phyloP scores from a whole-genome alignment of 2,888 invertebrate genomes.

The Agrochola macilenta region DNA sequence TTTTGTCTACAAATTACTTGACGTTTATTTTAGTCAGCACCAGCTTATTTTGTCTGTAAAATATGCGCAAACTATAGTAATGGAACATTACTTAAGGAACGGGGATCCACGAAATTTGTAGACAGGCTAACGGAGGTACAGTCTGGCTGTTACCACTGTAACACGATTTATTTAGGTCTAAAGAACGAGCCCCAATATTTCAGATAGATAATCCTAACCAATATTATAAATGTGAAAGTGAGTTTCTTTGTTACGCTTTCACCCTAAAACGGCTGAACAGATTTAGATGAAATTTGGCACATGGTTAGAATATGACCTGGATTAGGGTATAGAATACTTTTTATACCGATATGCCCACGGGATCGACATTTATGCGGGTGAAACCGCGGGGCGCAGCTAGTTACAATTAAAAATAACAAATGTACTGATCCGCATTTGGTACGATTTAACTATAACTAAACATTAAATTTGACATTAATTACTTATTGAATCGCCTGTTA shows the following conservation, averaged over 20 bases:
- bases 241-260: no score
- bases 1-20: constrained; percentile 61
- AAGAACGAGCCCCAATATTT: background rate
- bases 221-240: no score
- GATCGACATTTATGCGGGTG: no score
- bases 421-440: background rate
- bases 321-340: no score
- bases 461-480: background rate
- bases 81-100: constrained; percentile 82
- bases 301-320: no score
- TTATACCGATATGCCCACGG: no score
- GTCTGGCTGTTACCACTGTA: constrained; percentile 70
- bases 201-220: background rate
- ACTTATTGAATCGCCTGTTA: background rate
- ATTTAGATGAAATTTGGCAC: no score
- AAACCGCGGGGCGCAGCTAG: no score
- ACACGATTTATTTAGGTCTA: constrained; percentile 27
- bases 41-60: constrained; percentile 46
- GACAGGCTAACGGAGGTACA: constrained; percentile 77
- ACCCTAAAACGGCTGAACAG: no score
- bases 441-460: background rate
- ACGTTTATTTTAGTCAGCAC: constrained; percentile 57
- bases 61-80: constrained; percentile 69
- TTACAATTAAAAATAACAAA: no score
- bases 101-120: constrained; percentile 82